Conservation (phyloP, 2,888 invertebrate species). For the Macrophya alboannulata region DNA sequence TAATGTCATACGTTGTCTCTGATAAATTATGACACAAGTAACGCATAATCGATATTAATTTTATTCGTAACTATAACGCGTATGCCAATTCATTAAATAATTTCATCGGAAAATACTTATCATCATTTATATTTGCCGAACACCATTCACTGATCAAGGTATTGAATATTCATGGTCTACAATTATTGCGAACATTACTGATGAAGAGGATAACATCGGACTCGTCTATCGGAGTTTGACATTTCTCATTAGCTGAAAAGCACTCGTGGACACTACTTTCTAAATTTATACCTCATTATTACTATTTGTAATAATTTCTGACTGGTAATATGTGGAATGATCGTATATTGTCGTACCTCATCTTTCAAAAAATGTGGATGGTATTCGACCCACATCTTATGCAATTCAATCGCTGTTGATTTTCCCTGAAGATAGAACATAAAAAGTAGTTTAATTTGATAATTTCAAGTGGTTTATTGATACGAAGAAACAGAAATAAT, state of each 20-base stretch:
- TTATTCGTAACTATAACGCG: not conserved
- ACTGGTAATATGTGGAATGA: not conserved
- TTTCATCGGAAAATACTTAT: not conserved
- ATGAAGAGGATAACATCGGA: not conserved
- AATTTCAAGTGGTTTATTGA: no score
- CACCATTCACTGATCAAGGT: not conserved
- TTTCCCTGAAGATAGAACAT: slow-evolving; percentile 13
- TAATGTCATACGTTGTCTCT: not conserved
- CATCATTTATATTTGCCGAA: not conserved
- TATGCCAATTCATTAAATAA: not conserved
- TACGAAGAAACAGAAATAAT: no score
- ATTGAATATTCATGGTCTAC: slow-evolving; percentile 17
- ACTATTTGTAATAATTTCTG: not conserved
- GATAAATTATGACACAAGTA: not conserved
- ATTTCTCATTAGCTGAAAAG: slow-evolving; percentile 1
- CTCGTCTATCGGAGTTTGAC: not conserved
- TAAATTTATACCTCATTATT: not conserved
- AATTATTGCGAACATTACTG: not conserved
- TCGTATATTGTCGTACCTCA: not conserved
- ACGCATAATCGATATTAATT: not conserved
- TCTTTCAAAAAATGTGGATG: not conserved
- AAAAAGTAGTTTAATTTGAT: not conserved
- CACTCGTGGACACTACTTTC: not conserved
- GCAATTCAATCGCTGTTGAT: slow-evolving; percentile 15
- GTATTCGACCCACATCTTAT: slow-evolving; percentile 5